phyloP scores from a whole-genome alignment of 2,888 invertebrate species.

The Mylabris sibirica region DNA sequence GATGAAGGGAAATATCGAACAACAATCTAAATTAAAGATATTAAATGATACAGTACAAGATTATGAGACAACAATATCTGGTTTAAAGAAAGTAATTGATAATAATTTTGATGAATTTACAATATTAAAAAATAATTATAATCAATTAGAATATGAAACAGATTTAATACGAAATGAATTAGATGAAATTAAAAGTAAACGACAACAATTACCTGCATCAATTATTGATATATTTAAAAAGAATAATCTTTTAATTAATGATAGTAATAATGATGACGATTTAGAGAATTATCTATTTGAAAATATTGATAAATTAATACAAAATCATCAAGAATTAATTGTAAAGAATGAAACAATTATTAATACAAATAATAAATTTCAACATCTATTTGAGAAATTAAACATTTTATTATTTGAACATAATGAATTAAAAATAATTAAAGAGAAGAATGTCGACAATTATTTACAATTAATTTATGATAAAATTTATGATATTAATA shows the following conservation, averaged over 20 bases:
- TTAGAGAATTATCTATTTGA: conserved; percentile 15
- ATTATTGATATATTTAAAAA: conserved; percentile 30
- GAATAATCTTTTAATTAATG: conserved; percentile 3
- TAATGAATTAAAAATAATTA: neutral
- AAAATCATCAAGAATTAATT: conserved; percentile 3
- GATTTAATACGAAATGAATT: conserved; percentile 37
- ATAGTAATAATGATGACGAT: neutral
- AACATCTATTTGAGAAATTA: conserved; percentile 23
- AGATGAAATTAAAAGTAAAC: conserved; percentile 29
- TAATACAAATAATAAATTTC: neutral
- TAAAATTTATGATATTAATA: conserved; percentile 18
- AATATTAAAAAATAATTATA: neutral
- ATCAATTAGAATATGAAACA: conserved; percentile 32
- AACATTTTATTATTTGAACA: conserved; percentile 18
- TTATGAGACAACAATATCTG: conserved; percentile 28
- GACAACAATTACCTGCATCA: conserved; percentile 34
- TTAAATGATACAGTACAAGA: conserved; percentile 28
- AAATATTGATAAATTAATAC: conserved; percentile 11
- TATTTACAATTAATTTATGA: conserved; percentile 21
- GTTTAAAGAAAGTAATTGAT: conserved; percentile 28
- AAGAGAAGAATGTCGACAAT: conserved; percentile 18
- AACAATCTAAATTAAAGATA: conserved; percentile 18
- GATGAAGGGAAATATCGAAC: too few relatives aligned
- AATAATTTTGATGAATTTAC: conserved; percentile 19
- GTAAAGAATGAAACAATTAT: neutral